Evolutionary conservation across 92 coral and sea anemone species (phyloP), one percentile per base, ranked within the genome.

Genomic region (Palythoa caribaeorum): DNA sequence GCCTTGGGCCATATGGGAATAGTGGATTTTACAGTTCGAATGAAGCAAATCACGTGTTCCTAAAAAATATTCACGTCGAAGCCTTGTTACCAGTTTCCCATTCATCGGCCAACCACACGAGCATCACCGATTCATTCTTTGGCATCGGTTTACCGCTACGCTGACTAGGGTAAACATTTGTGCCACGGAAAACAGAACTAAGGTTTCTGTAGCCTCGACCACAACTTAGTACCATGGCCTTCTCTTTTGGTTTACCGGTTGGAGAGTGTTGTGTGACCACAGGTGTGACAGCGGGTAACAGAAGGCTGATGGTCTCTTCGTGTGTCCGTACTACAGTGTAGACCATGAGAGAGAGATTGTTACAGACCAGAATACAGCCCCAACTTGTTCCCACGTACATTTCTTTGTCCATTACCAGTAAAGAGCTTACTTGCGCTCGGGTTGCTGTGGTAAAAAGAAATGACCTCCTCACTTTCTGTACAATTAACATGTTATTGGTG

Each of bases 141-240:
- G 93, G 91, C 85, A 88, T 84, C 85, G 97, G 92, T 81, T 93
- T 93, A 47, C 93, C 95, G 75, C 92, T 84, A 13, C 95, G 97
- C 19, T 95, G 95, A 87, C 97, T 97, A 57, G 96, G 94, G 73
- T 93, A 92, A 54, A 91, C 88, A 57, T 91, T 92, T 88, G 90
- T 93, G 13, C 97, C 98, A 75, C 87, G 89, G 51, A 94, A 93
- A 88, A 96, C 95, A 51, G 95, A 81, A 36, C 97, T 96, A 28
- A 97, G 94, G 87, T 93, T 97, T 73, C 99, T 96, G 86, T 97
- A 97, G 71, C 99, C 99, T 83, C 94, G 92, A 66, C 99, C 99
- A 72, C 92, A 94, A 89, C 97, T 97, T 90, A 97, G 85, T 78
- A 97, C 95, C 83, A 97, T 90, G 52, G 96, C 87, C 88, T 90